These are phyloP conservation scores for Chloebia gouldiae DNA, from an alignment of 2,113 vertebrate genomes.

Conservation along the genomic window DNA sequence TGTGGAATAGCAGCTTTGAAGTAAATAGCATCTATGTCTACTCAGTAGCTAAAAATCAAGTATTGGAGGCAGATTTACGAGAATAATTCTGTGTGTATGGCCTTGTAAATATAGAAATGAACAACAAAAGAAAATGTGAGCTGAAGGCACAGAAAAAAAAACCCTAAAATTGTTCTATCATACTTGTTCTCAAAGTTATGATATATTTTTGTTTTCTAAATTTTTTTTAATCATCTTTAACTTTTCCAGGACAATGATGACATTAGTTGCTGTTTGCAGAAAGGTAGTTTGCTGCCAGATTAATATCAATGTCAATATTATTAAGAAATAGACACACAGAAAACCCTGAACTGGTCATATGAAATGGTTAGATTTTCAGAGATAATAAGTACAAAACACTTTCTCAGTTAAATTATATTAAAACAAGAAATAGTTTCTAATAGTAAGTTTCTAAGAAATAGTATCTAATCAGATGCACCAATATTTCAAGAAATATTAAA, in stretches of 20 bases:
- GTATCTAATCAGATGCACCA: rapidly evolving
- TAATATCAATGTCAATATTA: background rate
- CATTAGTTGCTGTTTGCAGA: background rate
- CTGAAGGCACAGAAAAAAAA: background rate
- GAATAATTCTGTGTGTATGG: background rate
- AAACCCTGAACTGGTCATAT: background rate
- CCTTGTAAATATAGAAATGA: background rate
- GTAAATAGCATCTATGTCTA: background rate
- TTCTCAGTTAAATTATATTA: background rate
- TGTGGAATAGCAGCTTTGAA: background rate
- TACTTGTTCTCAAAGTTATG: background rate
- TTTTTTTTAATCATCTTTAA: background rate
- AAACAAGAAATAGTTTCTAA: background rate
- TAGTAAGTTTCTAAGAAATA: background rate
- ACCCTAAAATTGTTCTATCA: background rate
- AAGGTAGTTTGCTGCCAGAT: background rate
- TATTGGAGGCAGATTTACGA: background rate
- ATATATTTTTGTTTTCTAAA: background rate
- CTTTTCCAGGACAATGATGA: background rate
- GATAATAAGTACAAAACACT: background rate
- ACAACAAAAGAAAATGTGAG: background rate
- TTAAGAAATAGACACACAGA: background rate
- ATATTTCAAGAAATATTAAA: background rate
- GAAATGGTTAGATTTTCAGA: background rate
- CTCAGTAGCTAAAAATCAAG: background rate